A percentile compares a stretch with the other conserved stretches of the same genome.
phyloP scores from a whole-genome alignment of 2,797 vertebrate genomes.

The Oryzias sinensis region DNA sequence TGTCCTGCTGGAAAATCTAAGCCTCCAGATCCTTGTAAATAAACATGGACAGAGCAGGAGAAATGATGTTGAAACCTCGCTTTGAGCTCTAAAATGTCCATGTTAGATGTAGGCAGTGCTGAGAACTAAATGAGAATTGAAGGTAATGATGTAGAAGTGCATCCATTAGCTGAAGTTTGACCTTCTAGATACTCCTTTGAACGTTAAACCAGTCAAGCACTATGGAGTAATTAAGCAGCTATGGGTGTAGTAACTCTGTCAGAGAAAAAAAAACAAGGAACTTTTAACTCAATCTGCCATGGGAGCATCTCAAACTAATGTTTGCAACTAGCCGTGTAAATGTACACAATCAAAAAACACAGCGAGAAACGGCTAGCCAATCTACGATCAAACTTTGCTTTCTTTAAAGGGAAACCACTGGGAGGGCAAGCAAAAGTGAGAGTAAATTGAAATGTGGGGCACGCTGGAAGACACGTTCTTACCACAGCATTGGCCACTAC shows the following conservation, averaged over 20 bases:
- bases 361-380: slow-evolving; percentile 1
- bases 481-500: neutral
- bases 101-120: slow-evolving; percentile 7
- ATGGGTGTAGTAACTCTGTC: slow-evolving; percentile 1
- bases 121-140: slow-evolving; percentile 17
- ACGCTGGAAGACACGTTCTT: slow-evolving; percentile 15
- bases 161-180: slow-evolving; percentile 10
- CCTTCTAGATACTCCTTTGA: slow-evolving; percentile 7
- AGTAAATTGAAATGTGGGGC: slow-evolving; percentile 47
- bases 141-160: slow-evolving; percentile 10
- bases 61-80: too few species aligned
- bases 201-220: slow-evolving; percentile 8
- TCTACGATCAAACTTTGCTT: slow-evolving; percentile 20
- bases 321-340: slow-evolving; percentile 14
- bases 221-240: slow-evolving; percentile 4
- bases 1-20: slow-evolving; percentile 17
- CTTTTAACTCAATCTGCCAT: slow-evolving; percentile 53
- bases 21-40: neutral
- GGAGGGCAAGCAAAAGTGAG: slow-evolving; percentile 30
- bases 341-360: slow-evolving; percentile 31
- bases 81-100: neutral
- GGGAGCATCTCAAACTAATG: slow-evolving; percentile 19
- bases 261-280: neutral
- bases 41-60: neutral
- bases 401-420: slow-evolving; percentile 26